Evolutionary conservation across 30 jellyfish, hydroid and myxozoan species (phyloP), one percentile per base, ranked within the genome.

Genomic region (Pelagia noctiluca): DNA sequence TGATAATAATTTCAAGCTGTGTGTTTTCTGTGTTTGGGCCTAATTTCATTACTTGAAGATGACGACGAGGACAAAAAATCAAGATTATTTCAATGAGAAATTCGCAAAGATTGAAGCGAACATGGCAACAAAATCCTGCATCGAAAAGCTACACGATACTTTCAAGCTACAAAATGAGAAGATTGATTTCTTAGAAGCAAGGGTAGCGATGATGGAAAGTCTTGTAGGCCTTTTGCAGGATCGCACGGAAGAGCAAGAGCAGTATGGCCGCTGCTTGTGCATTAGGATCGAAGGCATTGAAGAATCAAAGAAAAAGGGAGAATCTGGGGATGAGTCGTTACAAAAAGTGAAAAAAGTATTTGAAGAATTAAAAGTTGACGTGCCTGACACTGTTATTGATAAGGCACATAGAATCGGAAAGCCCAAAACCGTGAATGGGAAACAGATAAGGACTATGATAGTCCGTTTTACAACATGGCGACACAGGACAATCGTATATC

Each of bases 241-340:
- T 31, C 78, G 78, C 78, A 31, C 60, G 78, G 78, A 65, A 65
- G 78, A 65, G 78, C 78, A 65, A 65, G 78, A 65, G 64, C 78
- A 65, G 78, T 65, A 65, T 65, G 0, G 81, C 81, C 81, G 81
- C 74, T 0, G 81, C 18, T 13, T 68, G 81, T 68, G 81, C 71
- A 68, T 68, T 13, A 35, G 81, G 35, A 68, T 68, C 81, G 81
- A 68, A 29, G 81, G 81, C 35, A 68, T 68, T 68, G 65, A 68
- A 68, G 71, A 68, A 68, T 68, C 81, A 8, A 68, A 26, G 63
- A 68, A 29, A 2, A 68, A 68, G 81, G 81, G 81, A 34, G 81
- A 33, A 68, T 68, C 81, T 16, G 81, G 81, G 25, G 66, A 68
- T 29, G 73, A 68, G 33, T 68, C 81, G 35, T 68, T 68, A 68